Percentiles rank a stretch among this genome's conserved stretches.
Conservation (phyloP, 1,140 invertebrate genomes). For the Drosophila baimaii region DNA sequence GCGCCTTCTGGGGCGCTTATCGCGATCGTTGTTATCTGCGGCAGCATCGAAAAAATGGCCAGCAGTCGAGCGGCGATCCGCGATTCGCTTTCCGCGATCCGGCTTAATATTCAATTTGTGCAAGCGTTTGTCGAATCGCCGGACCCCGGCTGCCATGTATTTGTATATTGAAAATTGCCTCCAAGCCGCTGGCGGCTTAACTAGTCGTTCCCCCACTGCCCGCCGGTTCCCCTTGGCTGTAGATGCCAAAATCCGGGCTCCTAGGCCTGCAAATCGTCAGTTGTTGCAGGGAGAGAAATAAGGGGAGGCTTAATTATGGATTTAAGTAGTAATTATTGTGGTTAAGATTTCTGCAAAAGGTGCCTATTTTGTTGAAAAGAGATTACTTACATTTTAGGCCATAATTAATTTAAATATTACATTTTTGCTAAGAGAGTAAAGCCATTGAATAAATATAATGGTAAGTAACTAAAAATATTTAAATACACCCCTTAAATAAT, state of each 20-base stretch:
- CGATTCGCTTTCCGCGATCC: conserved; percentile 20
- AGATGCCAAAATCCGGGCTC: conserved; percentile 20
- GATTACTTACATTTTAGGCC: not conserved
- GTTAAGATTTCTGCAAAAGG: not conserved
- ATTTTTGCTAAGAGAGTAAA: not conserved
- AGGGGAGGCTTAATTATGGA: not conserved
- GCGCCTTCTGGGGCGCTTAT: conserved; percentile 65
- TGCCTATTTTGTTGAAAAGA: not conserved
- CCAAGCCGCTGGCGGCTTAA: conserved; percentile 41
- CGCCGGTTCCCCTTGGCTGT: not conserved
- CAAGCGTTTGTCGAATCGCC: conserved; percentile 64
- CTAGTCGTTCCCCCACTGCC: conserved; percentile 19
- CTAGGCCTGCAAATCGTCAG: conserved; percentile 6
- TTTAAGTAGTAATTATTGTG: not conserved
- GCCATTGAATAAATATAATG: no score
- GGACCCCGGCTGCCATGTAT: conserved; percentile 53
- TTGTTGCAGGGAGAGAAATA: conserved; percentile 19
- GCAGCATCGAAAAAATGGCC: conserved; percentile 46
- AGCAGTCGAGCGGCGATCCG: conserved; percentile 28
- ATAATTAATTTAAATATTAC: not conserved
- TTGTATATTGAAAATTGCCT: conserved; percentile 72
- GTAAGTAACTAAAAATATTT: no score
- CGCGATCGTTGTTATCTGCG: conserved; percentile 69
- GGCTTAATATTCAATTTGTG: conserved; percentile 81
- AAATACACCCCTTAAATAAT: no score